These are phyloP conservation scores for Eristalis tenax DNA, from an alignment of 2,888 invertebrate species.

Conservation along the genomic window DNA sequence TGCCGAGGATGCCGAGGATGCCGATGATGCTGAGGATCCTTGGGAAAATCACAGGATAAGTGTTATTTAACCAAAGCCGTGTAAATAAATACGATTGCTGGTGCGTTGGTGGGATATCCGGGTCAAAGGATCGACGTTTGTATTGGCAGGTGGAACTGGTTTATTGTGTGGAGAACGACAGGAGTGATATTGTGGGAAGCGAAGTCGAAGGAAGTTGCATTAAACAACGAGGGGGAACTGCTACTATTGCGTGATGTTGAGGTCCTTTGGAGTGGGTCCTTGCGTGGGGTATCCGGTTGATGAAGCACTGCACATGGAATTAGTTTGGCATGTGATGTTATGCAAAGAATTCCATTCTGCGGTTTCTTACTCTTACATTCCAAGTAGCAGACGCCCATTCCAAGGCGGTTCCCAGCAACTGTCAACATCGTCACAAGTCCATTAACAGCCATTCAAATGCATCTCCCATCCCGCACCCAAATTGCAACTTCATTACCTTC, in stretches of 20 bases:
- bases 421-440: neutral
- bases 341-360: no score
- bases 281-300: neutral
- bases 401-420: neutral
- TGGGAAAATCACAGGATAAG: conserved; percentile 63
- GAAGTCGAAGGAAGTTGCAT: neutral
- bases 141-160: conserved; percentile 38
- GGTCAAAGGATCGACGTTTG: conserved; percentile 60
- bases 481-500: conserved; percentile 43
- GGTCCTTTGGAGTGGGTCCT: neutral
- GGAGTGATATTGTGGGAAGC: conserved; percentile 16
- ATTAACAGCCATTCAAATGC: neutral
- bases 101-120: conserved; percentile 67
- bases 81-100: conserved; percentile 46
- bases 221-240: neutral
- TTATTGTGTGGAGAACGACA: neutral
- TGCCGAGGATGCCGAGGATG: no score
- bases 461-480: neutral
- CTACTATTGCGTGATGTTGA: neutral
- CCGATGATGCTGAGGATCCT: conserved; percentile 45
- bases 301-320: neutral
- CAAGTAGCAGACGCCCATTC: neutral
- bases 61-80: conserved; percentile 58
- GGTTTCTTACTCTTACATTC: neutral
- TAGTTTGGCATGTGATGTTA: neutral